These are phyloP conservation scores for Hycleus cichorii DNA, from an alignment of 1,140 invertebrate species.

Conservation along the genomic window DNA sequence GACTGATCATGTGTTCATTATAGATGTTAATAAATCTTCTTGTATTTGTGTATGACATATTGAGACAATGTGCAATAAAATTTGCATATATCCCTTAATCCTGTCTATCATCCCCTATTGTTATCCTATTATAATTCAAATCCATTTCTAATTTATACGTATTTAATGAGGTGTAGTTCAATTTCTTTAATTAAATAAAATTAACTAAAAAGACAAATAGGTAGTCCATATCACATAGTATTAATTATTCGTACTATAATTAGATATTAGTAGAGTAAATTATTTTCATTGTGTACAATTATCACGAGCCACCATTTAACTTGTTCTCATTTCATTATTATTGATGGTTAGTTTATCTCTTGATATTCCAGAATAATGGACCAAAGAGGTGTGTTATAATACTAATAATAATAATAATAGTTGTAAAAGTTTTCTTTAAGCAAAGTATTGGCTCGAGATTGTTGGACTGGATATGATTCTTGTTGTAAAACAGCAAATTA, in stretches of 20 bases:
- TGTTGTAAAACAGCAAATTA: constrained; percentile 21
- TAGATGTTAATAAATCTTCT: constrained; percentile 18
- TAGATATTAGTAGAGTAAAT: constrained; percentile 21
- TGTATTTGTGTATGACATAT: constrained; percentile 26
- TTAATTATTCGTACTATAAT: constrained; percentile 32
- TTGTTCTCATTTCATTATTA: not conserved
- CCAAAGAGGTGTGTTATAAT: constrained; percentile 10
- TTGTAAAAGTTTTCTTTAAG: not conserved
- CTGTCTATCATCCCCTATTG: constrained; percentile 5
- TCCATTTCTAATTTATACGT: not conserved
- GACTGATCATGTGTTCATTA: constrained; percentile 12
- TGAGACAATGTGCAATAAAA: constrained; percentile 26
- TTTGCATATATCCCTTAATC: constrained; percentile 4
- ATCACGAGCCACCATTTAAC: constrained; percentile 1
- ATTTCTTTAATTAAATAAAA: constrained; percentile 4
- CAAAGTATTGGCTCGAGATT: constrained; percentile 2
- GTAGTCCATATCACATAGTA: constrained; percentile 36
- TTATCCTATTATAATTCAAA: not conserved
- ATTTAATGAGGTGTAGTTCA: constrained; percentile 11
- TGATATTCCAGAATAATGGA: constrained; percentile 18
- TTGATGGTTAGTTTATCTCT: not conserved
- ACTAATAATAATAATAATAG: not conserved
- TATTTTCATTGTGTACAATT: constrained; percentile 16
- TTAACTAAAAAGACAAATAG: constrained; percentile 38
- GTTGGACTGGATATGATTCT: constrained; percentile 16